Percentiles rank a stretch among this genome's conserved stretches.
These are phyloP conservation scores for Platysternon megacephalum DNA, from an alignment of 2,113 vertebrate species.

Conservation along the genomic window DNA sequence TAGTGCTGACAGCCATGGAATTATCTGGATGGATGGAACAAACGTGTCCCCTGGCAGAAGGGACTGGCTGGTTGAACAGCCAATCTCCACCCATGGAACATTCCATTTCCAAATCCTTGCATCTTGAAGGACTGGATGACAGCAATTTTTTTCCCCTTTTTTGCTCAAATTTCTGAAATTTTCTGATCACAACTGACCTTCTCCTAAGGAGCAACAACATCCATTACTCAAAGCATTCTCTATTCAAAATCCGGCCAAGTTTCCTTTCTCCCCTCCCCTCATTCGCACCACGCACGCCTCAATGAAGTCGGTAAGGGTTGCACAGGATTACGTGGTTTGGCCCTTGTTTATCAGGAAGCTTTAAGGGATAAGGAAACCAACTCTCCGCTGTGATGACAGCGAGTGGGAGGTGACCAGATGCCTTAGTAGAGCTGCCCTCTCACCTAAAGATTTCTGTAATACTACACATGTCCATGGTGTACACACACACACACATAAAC, in stretches of 20 bases:
- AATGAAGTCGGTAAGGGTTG: slow-evolving; percentile 7
- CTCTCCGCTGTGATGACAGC: slow-evolving; percentile 10
- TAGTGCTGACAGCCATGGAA: neutral
- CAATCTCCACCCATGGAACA: neutral
- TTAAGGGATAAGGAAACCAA: neutral
- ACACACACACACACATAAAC: neutral
- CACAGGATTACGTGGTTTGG: slow-evolving; percentile 18
- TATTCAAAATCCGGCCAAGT: neutral
- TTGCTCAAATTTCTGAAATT: neutral
- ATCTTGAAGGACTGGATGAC: neutral
- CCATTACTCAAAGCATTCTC: slow-evolving; percentile 20
- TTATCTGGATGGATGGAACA: neutral
- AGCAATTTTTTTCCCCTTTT: neutral
- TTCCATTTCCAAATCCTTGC: neutral
- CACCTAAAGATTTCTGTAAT: slow-evolving; percentile 5
- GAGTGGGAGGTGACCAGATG: slow-evolving; percentile 3
- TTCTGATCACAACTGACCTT: slow-evolving; percentile 21
- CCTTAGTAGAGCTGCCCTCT: neutral
- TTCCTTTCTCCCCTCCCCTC: neutral
- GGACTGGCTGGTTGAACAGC: neutral
- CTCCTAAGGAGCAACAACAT: slow-evolving; percentile 21
- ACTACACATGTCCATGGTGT: neutral
- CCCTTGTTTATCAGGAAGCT: slow-evolving; percentile 18
- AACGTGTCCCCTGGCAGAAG: neutral
- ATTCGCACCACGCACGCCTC: neutral